Evolutionary conservation across 2,888 invertebrate species (phyloP).

Genomic region (Diadegma fenestrale): DNA sequence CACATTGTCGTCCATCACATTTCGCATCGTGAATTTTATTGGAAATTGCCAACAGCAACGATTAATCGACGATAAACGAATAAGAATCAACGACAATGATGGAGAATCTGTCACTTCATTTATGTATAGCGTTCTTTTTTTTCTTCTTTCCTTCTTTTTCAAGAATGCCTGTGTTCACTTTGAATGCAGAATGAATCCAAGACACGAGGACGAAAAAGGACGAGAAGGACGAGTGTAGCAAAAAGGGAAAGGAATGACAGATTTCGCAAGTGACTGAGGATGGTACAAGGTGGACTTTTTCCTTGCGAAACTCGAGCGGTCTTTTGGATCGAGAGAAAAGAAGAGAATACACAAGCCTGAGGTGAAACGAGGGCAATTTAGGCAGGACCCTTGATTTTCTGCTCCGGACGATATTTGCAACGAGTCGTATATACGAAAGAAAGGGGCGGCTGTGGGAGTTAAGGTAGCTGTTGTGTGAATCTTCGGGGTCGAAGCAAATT

Average conservation of each 20-base stretch:
- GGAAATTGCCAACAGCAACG: too few species aligned
- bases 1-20: too few species aligned
- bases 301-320: slow-evolving; percentile 65
- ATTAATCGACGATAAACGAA: not conserved
- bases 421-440: slow-evolving; percentile 38
- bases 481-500: slow-evolving; percentile 58
- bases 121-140: not conserved
- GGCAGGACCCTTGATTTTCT: slow-evolving; percentile 64
- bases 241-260: slow-evolving; percentile 46
- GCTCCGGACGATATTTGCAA: slow-evolving; percentile 74
- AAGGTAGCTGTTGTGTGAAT: slow-evolving; percentile 55
- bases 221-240: slow-evolving; percentile 28
- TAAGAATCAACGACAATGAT: not conserved
- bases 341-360: slow-evolving; percentile 61
- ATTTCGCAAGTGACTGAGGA: slow-evolving; percentile 53
- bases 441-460: slow-evolving; percentile 35
- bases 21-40: too few species aligned
- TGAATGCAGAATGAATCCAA: not conserved
- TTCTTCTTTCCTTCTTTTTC: not conserved
- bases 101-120: not conserved
- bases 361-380: slow-evolving; percentile 79
- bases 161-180: not conserved
- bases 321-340: slow-evolving; percentile 25
- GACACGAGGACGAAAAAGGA: slow-evolving; percentile 6
- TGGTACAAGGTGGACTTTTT: slow-evolving; percentile 46